Evolutionary conservation across 2,888 invertebrate species (phyloP), one percentile per base, ranked within the genome.

Genomic region (Diarsia dahlii): DNA sequence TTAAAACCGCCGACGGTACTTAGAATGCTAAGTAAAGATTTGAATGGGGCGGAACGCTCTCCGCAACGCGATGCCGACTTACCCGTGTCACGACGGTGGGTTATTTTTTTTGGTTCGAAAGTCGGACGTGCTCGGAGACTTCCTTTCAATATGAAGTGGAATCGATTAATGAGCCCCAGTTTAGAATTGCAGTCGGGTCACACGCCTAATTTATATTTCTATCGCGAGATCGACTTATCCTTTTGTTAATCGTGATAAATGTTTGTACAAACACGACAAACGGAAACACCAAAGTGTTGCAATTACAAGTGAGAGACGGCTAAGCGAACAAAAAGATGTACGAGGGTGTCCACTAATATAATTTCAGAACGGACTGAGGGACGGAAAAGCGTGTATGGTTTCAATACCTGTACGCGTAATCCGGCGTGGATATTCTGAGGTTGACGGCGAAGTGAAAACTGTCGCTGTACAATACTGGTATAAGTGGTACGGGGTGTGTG

Each of bases 21-120:
- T 92, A 93, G 94, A 94, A 95, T 95, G 93, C 93, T 94, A 94
- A 95, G 93, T 94, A 93, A 94, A 94, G 94, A 94, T 95, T 95
- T 95, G 92, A 92, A 94, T 93, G 90, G 90, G 86, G 84, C 87
- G 90, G 90, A 92, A 92, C 94, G 93, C 88, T 91, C 92, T 90
- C 87, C 87, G 92, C 92, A 92, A 94, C 91, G 83, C 85, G 90
- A 93, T 92, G 91, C 87, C 90, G 93, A 93, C 93, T 94, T 93
- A 92, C 91, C 86, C 87, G 89, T 91, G 93, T 93, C 93, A 94
- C 93, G 93, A 92, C 90, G 90, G 81, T 85, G 86, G 88, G 89
- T 90, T 90, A 78, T 90, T 92, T 94, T 93, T 93, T 93, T 91
- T 90, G 86, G 90, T 90, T 91, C 84, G 88, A 91, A 92, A 92